These are phyloP conservation scores for Betta splendens DNA, from an alignment of 2,797 vertebrate species.

Conservation along the genomic window DNA sequence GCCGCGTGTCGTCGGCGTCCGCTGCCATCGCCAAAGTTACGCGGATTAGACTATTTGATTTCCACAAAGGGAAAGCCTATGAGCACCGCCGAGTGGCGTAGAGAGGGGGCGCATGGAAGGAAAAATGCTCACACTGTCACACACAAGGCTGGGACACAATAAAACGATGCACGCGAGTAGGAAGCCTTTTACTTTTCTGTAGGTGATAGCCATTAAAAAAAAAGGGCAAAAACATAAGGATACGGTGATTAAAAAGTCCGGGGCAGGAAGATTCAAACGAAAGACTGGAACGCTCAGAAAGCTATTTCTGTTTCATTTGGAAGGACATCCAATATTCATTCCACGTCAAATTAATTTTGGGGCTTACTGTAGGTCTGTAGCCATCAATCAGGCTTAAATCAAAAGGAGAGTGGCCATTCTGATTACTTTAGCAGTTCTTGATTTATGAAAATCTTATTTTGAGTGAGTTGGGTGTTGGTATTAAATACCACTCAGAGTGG, in stretches of 20 bases:
- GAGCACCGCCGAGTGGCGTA: slow-evolving; percentile 84
- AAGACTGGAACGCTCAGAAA: background rate
- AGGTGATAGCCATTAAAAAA: background rate
- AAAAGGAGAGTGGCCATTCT: slow-evolving; percentile 14
- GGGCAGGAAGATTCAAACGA: background rate
- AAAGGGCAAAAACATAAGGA: background rate
- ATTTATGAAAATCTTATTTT: slow-evolving; percentile 38
- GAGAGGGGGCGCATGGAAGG: slow-evolving; percentile 66
- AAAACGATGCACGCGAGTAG: slow-evolving; percentile 13
- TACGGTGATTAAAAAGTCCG: background rate
- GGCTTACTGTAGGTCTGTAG: slow-evolving; percentile 4
- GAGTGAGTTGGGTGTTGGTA: slow-evolving; percentile 26
- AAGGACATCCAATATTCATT: slow-evolving; percentile 23
- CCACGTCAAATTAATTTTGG: slow-evolving; percentile 6
- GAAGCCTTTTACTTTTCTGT: background rate
- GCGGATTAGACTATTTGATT: slow-evolving; percentile 55
- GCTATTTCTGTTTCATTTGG: slow-evolving; percentile 4
- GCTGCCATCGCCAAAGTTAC: slow-evolving; percentile 39
- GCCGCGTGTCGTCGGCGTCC: slow-evolving; percentile 20
- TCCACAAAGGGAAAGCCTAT: slow-evolving; percentile 71
- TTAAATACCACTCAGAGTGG: slow-evolving; percentile 25
- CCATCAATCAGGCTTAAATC: slow-evolving; percentile 27
- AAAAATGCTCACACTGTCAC: no score
- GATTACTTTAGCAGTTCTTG: slow-evolving; percentile 17
- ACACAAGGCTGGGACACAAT: slow-evolving; percentile 14